Conservation (phyloP, 2,797 vertebrate species). For the Anguilla anguilla region DNA sequence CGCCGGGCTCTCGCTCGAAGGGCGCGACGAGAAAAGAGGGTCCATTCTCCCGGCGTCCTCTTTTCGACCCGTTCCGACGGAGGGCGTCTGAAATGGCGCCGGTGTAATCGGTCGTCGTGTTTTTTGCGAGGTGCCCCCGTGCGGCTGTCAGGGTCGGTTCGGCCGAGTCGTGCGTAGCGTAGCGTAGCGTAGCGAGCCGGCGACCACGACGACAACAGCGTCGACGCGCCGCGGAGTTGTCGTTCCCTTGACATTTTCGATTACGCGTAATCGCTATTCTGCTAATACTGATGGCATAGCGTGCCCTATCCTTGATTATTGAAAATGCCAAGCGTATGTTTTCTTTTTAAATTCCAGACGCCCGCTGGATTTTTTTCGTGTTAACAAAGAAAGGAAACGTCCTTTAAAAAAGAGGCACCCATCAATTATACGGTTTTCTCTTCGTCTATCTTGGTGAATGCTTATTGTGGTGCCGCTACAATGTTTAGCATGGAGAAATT, state of each 20-base stretch:
- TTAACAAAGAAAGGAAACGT: not conserved
- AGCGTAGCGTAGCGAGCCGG: constrained; percentile 6
- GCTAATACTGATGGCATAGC: constrained; percentile 65
- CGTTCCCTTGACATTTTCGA: constrained; percentile 72
- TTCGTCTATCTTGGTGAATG: not conserved
- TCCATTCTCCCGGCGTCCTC: not conserved
- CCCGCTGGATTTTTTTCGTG: no score
- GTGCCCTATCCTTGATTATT: constrained; percentile 67
- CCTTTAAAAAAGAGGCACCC: constrained; percentile 34
- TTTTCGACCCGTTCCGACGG: not conserved
- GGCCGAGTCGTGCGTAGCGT: not conserved
- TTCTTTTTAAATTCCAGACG: constrained; percentile 32
- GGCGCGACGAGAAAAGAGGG: not conserved
- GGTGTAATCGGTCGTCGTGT: not conserved
- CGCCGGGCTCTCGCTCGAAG: not conserved
- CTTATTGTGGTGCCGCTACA: constrained; percentile 50
- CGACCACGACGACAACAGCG: constrained; percentile 45
- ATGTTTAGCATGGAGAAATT: constrained; percentile 62
- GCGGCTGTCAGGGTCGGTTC: constrained; percentile 12
- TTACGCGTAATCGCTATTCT: constrained; percentile 66
- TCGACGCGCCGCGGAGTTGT: constrained; percentile 53
- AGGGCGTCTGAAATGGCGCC: not conserved
- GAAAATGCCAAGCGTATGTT: constrained; percentile 72
- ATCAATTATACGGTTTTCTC: constrained; percentile 21
- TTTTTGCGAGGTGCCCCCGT: constrained; percentile 9